phyloP scores from a whole-genome alignment of 1,140 invertebrate species.

The Ooceraea biroi region DNA sequence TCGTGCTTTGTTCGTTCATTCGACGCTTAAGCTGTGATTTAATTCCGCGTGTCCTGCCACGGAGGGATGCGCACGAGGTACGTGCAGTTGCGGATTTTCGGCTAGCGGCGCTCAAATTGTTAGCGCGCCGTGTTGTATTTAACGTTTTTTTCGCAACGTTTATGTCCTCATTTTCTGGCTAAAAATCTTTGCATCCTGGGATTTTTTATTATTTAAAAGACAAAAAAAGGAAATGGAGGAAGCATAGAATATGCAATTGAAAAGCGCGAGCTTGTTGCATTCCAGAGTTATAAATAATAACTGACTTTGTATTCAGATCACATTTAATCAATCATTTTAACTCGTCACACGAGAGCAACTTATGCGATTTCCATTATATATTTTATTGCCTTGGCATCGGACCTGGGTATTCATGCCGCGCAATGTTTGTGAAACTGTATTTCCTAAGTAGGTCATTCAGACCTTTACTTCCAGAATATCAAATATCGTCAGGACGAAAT shows the following conservation, averaged over 20 bases:
- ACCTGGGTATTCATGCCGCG: conserved; percentile 3
- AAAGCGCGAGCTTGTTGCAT: conserved; percentile 22
- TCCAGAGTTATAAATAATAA: conserved; percentile 35
- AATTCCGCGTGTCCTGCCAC: conserved; percentile 6
- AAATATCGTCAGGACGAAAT: not conserved
- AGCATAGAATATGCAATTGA: conserved; percentile 16
- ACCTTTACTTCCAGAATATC: not conserved
- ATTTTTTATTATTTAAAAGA: conserved; percentile 1
- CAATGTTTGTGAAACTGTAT: not conserved
- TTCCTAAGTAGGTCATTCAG: not conserved
- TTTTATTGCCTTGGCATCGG: conserved; percentile 46
- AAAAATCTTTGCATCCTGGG: not conserved
- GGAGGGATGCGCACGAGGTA: not conserved
- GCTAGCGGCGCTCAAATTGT: conserved; percentile 23
- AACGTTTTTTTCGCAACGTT: not conserved
- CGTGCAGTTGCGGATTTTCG: conserved; percentile 7
- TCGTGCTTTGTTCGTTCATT: conserved; percentile 39
- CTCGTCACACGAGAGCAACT: conserved; percentile 28
- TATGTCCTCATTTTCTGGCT: not conserved
- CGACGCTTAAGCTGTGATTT: conserved; percentile 31
- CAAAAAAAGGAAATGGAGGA: not conserved
- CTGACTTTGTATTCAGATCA: conserved; percentile 42
- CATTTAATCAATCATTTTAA: conserved; percentile 47
- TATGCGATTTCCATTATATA: conserved; percentile 51
- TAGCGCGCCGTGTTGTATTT: not conserved